These are phyloP conservation scores for Sciaenops ocellatus DNA, from an alignment of 2,797 vertebrate genomes.

Conservation along the genomic window DNA sequence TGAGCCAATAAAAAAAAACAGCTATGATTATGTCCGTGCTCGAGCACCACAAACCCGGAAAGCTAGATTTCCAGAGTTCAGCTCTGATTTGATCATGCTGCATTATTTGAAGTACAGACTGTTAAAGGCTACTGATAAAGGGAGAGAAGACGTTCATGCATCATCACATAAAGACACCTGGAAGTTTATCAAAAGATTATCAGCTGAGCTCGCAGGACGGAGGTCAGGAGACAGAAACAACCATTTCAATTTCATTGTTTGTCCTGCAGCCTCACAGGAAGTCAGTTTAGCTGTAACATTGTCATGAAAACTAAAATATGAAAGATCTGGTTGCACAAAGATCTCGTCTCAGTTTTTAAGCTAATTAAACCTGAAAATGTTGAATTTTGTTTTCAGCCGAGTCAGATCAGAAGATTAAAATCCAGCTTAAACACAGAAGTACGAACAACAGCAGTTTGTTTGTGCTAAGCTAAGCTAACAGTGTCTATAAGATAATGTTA, in stretches of 20 bases:
- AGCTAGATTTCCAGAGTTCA: slow-evolving; percentile 38
- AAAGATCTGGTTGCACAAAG: background rate
- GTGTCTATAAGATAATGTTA: background rate
- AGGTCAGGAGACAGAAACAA: slow-evolving; percentile 83
- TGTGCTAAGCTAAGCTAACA: background rate
- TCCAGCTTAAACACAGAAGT: background rate
- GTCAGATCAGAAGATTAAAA: background rate
- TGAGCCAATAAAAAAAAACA: slow-evolving; percentile 35
- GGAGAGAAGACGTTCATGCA: slow-evolving; percentile 54
- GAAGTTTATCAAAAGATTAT: slow-evolving; percentile 72
- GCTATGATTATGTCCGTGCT: slow-evolving; percentile 40
- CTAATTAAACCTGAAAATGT: background rate
- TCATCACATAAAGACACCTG: slow-evolving; percentile 79
- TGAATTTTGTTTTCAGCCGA: background rate
- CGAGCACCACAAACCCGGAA: slow-evolving; percentile 56
- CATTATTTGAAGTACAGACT: slow-evolving; percentile 53
- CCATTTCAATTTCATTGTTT: slow-evolving; percentile 49
- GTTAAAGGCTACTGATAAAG: slow-evolving; percentile 34
- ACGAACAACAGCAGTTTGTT: background rate
- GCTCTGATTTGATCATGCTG: slow-evolving; percentile 50
- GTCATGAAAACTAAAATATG: background rate
- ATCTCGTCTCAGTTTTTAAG: background rate
- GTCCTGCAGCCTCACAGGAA: slow-evolving; percentile 20
- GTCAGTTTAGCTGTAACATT: background rate
- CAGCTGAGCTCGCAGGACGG: slow-evolving; percentile 52